Evolutionary conservation across 2,797 vertebrate species (phyloP).

Genomic region (Echeneis naucrates): DNA sequence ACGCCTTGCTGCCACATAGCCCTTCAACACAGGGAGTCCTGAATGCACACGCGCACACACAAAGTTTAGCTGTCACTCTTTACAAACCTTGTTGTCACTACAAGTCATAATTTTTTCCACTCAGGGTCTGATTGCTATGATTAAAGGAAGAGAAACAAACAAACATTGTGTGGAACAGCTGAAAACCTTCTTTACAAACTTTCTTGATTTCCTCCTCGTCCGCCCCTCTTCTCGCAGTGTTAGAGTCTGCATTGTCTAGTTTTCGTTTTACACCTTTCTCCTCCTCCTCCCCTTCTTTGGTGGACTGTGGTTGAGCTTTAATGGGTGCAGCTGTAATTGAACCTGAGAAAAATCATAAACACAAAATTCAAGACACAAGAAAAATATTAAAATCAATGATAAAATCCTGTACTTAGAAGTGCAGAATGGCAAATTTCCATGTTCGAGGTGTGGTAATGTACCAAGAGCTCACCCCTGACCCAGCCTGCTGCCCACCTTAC

Average conservation of each 20-base stretch:
- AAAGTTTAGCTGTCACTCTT: constrained; percentile 2
- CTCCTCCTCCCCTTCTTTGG: constrained; percentile 53
- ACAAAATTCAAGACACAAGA: not conserved
- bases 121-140: constrained; percentile 16
- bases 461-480: no score
- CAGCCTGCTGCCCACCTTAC: no score
- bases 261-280: constrained; percentile 87
- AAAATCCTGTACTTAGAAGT: not conserved
- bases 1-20: constrained; percentile 90
- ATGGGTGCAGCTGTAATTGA: not conserved
- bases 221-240: constrained; percentile 62
- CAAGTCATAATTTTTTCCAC: constrained; percentile 10
- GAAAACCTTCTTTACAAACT: constrained; percentile 99
- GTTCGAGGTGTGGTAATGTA: no score
- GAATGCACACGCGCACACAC: constrained; percentile 25
- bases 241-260: constrained; percentile 53
- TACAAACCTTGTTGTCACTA: not conserved
- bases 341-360: constrained; percentile 26
- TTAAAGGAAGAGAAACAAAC: constrained; percentile 54
- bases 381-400: not conserved
- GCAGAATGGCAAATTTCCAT: not conserved
- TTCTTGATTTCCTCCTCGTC: constrained; percentile 91
- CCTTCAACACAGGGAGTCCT: constrained; percentile 86
- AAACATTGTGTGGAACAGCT: constrained; percentile 88
- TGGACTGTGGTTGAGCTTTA: not conserved